Base-by-base conservation (phyloP, 2,888 invertebrate species). In the Polydrusus tereticollis region DNA sequence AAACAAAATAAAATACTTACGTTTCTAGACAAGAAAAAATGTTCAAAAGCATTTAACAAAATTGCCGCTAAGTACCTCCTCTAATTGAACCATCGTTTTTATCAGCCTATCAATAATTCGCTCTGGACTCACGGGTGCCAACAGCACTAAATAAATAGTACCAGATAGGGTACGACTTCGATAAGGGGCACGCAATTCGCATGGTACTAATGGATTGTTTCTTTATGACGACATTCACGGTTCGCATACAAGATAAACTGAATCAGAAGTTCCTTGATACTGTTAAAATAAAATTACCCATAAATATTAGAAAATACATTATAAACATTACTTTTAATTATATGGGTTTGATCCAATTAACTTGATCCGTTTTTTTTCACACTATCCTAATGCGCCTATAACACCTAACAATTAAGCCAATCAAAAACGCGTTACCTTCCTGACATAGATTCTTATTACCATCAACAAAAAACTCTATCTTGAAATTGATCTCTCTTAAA, bases 21-120 rank as follows among this genome's bases (percentile, higher is more conserved):
- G n/a, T n/a, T n/a, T n/a, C n/a, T n/a, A n/a, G n/a, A n/a, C n/a
- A n/a, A n/a, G n/a, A n/a, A n/a, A n/a, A n/a, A n/a, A n/a, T n/a
- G n/a, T n/a, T n/a, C n/a, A n/a, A n/a, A n/a, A n/a, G n/a, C n/a
- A n/a, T n/a, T n/a, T n/a, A n/a, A n/a, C n/a, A n/a, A n/a, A n/a
- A n/a, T n/a, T n/a, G 59, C 59, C 59, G 59, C 60, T 60, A 59
- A 60, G 52, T 60, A 68, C 68, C 59, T 41, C 23, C 60, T 60
- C 52, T 68, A 68, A 68, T 68, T 68, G 60, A 60, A 38, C 59
- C 82, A 79, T 82, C 83, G 81, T 80, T 79, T 82, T 83, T 82
- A 83, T 83, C 83, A 77, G 70, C 65, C 82, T 82, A 83, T 84
- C 82, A 83, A 83, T 83, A 83, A 84, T 78, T 69, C 76, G 72